phyloP scores from a whole-genome alignment of 2,113 vertebrate genomes.

The Nibea albiflora region DNA sequence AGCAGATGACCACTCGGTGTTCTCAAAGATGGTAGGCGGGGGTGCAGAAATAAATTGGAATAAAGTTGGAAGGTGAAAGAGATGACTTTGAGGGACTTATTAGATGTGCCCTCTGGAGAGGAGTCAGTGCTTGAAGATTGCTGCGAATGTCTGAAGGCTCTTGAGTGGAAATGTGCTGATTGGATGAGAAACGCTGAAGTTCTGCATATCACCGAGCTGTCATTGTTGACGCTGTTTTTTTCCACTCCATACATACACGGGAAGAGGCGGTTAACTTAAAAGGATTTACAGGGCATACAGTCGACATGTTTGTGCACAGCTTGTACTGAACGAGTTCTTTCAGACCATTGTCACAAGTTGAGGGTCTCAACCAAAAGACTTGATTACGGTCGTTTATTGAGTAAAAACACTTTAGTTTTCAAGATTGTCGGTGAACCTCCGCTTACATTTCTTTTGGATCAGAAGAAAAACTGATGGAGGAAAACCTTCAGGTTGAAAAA shows the following conservation, averaged over 20 bases:
- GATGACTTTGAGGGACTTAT: slow-evolving; percentile 4
- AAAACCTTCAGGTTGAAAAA: neutral
- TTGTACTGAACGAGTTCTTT: neutral
- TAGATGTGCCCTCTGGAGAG: slow-evolving; percentile 4
- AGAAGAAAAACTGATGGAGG: neutral
- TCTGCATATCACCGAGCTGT: neutral
- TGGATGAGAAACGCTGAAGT: neutral
- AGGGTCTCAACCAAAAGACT: neutral
- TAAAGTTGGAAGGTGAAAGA: slow-evolving; percentile 1
- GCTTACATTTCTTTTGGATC: neutral
- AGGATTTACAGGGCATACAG: neutral
- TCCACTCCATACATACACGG: no score
- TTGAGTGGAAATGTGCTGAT: no score
- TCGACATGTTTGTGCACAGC: neutral
- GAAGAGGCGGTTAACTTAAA: no score
- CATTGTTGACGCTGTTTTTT: neutral
- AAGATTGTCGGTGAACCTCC: neutral
- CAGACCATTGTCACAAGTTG: neutral
- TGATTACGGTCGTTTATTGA: neutral
- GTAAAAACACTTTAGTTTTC: neutral
- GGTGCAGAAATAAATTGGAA: neutral
- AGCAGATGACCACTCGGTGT: neutral
- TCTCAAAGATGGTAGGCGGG: neutral
- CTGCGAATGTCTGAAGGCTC: neutral
- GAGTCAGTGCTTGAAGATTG: neutral